Conservation (phyloP, 1,140 invertebrate genomes). For the Metopolophium dirhodum region DNA sequence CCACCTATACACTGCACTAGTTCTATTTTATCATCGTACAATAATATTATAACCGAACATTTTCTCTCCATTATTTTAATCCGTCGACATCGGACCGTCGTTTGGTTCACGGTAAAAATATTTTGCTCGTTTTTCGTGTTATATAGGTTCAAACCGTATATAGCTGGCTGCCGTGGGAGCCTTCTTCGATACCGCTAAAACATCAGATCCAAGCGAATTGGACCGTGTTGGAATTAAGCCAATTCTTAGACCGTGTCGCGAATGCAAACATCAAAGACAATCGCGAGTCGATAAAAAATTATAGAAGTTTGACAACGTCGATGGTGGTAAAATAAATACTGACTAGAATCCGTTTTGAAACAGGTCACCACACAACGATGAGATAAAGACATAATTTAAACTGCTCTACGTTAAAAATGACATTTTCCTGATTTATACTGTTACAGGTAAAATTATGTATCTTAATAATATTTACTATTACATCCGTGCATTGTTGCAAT, state of each 20-base stretch:
- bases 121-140: neutral
- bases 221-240: constrained; percentile 1
- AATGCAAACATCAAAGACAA: constrained; percentile 5
- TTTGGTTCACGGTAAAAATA: neutral
- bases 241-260: neutral
- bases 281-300: neutral
- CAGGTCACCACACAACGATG: neutral
- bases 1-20: no score
- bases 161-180: neutral
- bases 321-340: neutral
- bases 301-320: neutral
- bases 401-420: neutral
- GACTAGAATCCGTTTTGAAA: neutral
- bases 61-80: neutral
- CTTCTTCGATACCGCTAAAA: neutral
- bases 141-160: neutral
- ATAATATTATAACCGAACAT: neutral
- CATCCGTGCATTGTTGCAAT: no score
- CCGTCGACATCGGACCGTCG: neutral
- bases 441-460: no score
- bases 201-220: neutral
- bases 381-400: neutral
- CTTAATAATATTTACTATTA: no score
- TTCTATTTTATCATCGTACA: neutral
- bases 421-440: neutral